These are phyloP conservation scores for Catagonus wagneri DNA, from an alignment of 2,113 vertebrate genomes.

Conservation along the genomic window DNA sequence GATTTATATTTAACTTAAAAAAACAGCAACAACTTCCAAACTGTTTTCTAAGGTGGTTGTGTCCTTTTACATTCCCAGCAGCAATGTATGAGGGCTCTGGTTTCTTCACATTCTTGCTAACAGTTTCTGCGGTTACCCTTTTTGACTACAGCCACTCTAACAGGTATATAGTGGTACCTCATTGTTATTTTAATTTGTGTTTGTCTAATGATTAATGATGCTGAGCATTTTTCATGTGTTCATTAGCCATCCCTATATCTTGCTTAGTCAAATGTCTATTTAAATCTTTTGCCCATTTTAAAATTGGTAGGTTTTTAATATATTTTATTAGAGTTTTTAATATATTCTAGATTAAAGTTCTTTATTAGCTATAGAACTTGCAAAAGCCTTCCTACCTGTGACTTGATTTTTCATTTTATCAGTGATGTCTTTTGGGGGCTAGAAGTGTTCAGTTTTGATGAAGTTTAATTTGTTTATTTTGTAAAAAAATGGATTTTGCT, in stretches of 20 bases:
- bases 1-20: conserved; percentile 25
- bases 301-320: neutral
- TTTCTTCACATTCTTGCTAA: neutral
- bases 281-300: neutral
- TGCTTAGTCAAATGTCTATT: conserved; percentile 1
- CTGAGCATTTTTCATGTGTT: neutral
- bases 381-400: conserved; percentile 7
- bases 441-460: conserved; percentile 30
- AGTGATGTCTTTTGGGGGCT: neutral
- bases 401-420: conserved; percentile 14
- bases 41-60: neutral
- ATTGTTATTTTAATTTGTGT: neutral
- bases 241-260: neutral
- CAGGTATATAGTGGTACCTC: neutral
- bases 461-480: neutral
- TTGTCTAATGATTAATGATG: neutral
- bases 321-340: conserved; percentile 1
- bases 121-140: neutral
- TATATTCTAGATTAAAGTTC: neutral
- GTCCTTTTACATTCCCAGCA: neutral
- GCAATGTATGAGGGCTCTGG: neutral
- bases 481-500: neutral
- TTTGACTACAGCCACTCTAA: neutral
- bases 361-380: neutral
- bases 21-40: neutral